phyloP scores from a whole-genome alignment of 2,797 vertebrate genomes.

The Lindbergichthys nudifrons region DNA sequence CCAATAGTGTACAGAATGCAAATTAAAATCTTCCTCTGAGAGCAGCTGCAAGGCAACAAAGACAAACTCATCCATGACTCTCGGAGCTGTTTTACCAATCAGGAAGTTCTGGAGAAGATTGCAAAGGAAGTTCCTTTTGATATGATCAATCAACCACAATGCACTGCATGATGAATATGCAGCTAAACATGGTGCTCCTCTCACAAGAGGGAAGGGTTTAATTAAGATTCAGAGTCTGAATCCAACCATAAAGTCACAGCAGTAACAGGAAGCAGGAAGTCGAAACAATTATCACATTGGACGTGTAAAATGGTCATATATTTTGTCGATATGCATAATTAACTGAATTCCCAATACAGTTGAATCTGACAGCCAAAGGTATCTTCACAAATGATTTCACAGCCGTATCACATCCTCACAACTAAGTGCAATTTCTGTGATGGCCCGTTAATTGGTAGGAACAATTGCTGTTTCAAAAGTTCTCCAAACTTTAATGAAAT shows the following conservation, averaged over 20 bases:
- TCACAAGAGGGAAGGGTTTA: conserved; percentile 54
- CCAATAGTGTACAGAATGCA: conserved; percentile 8
- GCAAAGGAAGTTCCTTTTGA: conserved; percentile 68
- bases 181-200: conserved; percentile 47
- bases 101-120: conserved; percentile 64
- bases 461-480: background rate
- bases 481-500: conserved; percentile 31
- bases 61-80: conserved; percentile 43
- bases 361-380: background rate
- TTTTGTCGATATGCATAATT: background rate
- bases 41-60: conserved; percentile 71
- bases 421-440: conserved; percentile 5
- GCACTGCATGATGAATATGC: conserved; percentile 67
- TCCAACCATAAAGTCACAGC: conserved; percentile 32
- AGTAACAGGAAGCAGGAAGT: conserved; percentile 64
- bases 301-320: background rate
- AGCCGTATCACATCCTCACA: conserved; percentile 13
- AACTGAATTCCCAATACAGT: conserved; percentile 4
- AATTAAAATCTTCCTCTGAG: conserved; percentile 22
- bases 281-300: conserved; percentile 38
- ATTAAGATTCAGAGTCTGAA: conserved; percentile 65
- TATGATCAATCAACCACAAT: conserved; percentile 70
- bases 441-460: conserved; percentile 27
- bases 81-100: conserved; percentile 62
- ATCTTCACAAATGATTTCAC: background rate